A percentile compares a stretch with the other conserved stretches of the same genome.
These are phyloP conservation scores for Bilobella aurantiaca DNA, from an alignment of 1,140 invertebrate species.

Conservation along the genomic window DNA sequence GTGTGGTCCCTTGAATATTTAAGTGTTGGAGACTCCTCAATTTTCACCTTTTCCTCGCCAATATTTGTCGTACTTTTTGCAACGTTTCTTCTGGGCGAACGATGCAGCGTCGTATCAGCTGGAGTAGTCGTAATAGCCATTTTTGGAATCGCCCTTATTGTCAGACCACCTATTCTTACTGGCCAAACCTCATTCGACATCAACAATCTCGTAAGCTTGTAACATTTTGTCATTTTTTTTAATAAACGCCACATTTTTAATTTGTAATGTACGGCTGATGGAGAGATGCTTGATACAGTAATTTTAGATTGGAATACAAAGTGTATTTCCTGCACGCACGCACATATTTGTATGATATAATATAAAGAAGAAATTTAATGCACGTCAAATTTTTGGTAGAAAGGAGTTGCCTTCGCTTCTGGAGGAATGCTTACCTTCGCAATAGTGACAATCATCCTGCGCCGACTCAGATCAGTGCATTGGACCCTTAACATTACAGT, in stretches of 20 bases:
- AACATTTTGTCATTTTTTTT: no score
- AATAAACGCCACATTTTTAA: no score
- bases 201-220: background rate
- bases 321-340: no score
- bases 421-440: background rate
- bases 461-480: conserved; percentile 12
- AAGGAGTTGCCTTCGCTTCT: background rate
- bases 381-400: background rate
- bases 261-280: no score
- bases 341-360: no score
- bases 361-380: background rate
- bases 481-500: background rate
- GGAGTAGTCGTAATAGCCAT: background rate
- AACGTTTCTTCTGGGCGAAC: background rate
- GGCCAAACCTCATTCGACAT: background rate
- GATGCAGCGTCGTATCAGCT: background rate
- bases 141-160: conserved; percentile 1
- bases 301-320: no score
- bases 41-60: background rate
- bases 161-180: conserved; percentile 18
- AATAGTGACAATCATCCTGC: background rate
- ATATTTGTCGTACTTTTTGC: background rate
- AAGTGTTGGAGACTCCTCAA: background rate
- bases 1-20: background rate
- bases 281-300: no score